Evolutionary conservation across 2,888 invertebrate species (phyloP).

Genomic region (Balanococcus diminutus): DNA sequence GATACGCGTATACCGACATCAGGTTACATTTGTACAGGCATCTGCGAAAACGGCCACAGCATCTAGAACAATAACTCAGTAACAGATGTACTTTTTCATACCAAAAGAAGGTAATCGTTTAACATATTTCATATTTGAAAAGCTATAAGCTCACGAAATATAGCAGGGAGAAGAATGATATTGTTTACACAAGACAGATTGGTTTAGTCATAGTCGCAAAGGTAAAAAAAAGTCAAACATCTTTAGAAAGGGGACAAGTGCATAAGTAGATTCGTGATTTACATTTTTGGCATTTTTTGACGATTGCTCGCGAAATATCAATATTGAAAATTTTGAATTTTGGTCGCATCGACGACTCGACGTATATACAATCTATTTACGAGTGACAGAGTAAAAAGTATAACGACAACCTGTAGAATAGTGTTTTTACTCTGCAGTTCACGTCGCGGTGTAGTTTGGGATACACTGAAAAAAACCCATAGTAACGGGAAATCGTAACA

Average conservation of each 20-base stretch:
- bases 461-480: conserved; percentile 50
- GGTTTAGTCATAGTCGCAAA: neutral
- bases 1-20: neutral
- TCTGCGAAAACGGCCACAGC: conserved; percentile 9
- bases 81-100: conserved; percentile 25
- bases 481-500: conserved; percentile 50
- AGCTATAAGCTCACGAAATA: neutral
- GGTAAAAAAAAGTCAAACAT: neutral
- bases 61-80: conserved; percentile 28
- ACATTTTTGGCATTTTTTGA: too few species aligned
- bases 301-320: neutral
- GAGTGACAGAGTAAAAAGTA: too few species aligned
- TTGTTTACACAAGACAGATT: conserved; percentile 16
- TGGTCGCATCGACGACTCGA: too few species aligned
- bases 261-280: neutral
- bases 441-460: conserved; percentile 36
- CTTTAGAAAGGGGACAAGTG: neutral
- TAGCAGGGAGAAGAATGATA: neutral
- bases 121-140: conserved; percentile 21
- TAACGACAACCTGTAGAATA: conserved; percentile 25
- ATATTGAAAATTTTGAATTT: neutral
- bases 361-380: too few species aligned
- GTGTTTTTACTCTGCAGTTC: neutral
- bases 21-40: conserved; percentile 4
- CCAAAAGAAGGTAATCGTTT: conserved; percentile 23